phyloP scores from a whole-genome alignment of 2,888 invertebrate species.

The Thera obeliscata region DNA sequence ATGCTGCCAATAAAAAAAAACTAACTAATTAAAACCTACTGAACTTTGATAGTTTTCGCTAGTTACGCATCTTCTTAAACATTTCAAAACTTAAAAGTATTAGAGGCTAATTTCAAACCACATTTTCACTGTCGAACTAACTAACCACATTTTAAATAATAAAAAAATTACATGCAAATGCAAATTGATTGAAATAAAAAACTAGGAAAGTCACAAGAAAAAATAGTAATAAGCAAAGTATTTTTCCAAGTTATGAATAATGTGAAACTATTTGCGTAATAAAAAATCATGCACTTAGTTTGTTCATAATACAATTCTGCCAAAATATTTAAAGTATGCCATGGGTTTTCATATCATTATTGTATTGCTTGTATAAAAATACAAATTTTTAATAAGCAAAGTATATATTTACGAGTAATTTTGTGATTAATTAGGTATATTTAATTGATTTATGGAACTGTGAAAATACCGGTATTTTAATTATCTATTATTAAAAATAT shows the following conservation, averaged over 20 bases:
- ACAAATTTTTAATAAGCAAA: neutral
- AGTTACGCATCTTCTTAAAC: conserved; percentile 12
- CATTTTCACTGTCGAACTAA: neutral
- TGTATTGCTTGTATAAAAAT: neutral
- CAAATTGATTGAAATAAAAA: neutral
- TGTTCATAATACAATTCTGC: conserved; percentile 10
- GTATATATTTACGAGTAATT: neutral
- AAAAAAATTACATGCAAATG: no score
- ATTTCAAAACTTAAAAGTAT: neutral
- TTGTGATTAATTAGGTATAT: neutral
- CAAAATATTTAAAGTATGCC: conserved; percentile 4
- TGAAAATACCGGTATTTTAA: no score
- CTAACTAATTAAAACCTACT: conserved; percentile 8
- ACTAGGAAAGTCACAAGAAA: neutral
- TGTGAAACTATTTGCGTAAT: conserved; percentile 7
- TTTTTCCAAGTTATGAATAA: conserved; percentile 22
- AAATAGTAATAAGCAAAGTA: conserved; percentile 20
- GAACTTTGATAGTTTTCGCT: conserved; percentile 13
- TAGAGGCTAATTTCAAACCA: neutral
- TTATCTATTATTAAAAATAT: no score
- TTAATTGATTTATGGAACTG: neutral
- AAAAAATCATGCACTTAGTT: conserved; percentile 14
- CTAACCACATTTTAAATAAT: no score
- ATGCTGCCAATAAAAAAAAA: conserved; percentile 8
- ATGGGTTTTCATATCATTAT: conserved; percentile 7